phyloP scores from a whole-genome alignment of 2,113 vertebrate species.

The Ctenodactylus gundi region DNA sequence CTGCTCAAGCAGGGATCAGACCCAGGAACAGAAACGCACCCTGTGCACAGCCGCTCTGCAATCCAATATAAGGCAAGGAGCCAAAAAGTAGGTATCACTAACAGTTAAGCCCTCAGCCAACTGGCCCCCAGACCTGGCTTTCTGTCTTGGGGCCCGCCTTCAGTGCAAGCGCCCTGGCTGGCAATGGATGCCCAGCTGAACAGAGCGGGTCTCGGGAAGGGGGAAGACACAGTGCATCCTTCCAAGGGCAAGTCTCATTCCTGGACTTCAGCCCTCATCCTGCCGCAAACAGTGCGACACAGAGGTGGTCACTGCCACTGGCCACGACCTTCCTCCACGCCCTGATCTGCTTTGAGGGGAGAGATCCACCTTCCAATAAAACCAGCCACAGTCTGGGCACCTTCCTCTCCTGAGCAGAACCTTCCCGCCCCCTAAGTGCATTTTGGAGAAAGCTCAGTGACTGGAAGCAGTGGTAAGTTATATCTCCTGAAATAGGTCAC shows the following conservation, averaged over 20 bases:
- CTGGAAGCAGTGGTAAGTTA: slow-evolving; percentile 12
- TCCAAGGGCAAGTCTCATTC: background rate
- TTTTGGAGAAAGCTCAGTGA: slow-evolving; percentile 38
- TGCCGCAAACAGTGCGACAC: background rate
- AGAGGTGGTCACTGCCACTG: background rate
- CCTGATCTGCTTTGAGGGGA: background rate
- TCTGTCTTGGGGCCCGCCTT: background rate
- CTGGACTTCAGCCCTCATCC: slow-evolving; percentile 14
- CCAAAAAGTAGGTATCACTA: background rate
- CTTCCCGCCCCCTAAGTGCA: slow-evolving; percentile 3
- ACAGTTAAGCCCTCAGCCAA: slow-evolving; percentile 53
- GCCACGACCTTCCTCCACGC: slow-evolving; percentile 36
- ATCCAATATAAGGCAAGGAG: slow-evolving; percentile 21
- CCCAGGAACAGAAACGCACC: background rate
- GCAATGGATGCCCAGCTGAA: background rate
- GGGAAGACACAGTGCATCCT: background rate
- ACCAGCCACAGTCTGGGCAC: slow-evolving; percentile 11
- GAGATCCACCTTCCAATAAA: slow-evolving; percentile 51
- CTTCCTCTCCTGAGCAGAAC: slow-evolving; percentile 46
- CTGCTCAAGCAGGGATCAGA: slow-evolving; percentile 47
- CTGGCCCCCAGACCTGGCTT: slow-evolving; percentile 15
- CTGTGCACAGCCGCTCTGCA: background rate
- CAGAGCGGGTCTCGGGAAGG: background rate
- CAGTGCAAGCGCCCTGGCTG: background rate
- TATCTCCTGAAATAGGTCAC: background rate